These are phyloP conservation scores for Adineta ricciae DNA, from an alignment of 2,888 invertebrate genomes.

Conservation along the genomic window DNA sequence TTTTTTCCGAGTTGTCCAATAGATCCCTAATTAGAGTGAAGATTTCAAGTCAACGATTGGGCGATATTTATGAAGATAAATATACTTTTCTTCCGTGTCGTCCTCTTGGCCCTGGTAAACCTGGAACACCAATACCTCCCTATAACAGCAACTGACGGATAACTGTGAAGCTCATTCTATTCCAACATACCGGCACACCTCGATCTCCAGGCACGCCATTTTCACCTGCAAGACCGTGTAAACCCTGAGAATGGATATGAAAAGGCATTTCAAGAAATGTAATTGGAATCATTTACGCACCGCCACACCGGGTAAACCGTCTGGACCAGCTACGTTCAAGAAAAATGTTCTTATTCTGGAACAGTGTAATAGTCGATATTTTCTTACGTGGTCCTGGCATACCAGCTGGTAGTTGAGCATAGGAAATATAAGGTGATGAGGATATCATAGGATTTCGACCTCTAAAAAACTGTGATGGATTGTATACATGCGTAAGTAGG, in stretches of 20 bases:
- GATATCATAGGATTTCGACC: neutral
- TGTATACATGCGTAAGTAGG: neutral
- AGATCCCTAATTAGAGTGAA: neutral
- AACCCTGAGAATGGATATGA: neutral
- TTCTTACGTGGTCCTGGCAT: neutral
- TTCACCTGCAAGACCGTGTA: neutral
- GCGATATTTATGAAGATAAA: neutral
- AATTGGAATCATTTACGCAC: neutral
- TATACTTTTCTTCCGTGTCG: neutral
- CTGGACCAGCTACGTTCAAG: neutral
- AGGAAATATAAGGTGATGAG: neutral
- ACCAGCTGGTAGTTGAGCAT: neutral
- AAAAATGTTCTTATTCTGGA: neutral
- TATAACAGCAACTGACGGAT: neutral
- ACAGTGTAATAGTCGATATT: neutral
- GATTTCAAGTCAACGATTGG: neutral
- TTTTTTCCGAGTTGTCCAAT: neutral
- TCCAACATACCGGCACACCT: neutral
- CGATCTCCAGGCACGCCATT: neutral
- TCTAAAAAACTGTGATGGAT: neutral
- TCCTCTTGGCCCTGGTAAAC: neutral
- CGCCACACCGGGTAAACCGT: neutral
- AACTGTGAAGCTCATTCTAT: neutral
- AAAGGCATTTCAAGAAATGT: neutral
- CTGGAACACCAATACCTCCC: neutral